These are phyloP conservation scores for Cerastis leucographa DNA, from an alignment of 2,888 invertebrate species.

Conservation along the genomic window DNA sequence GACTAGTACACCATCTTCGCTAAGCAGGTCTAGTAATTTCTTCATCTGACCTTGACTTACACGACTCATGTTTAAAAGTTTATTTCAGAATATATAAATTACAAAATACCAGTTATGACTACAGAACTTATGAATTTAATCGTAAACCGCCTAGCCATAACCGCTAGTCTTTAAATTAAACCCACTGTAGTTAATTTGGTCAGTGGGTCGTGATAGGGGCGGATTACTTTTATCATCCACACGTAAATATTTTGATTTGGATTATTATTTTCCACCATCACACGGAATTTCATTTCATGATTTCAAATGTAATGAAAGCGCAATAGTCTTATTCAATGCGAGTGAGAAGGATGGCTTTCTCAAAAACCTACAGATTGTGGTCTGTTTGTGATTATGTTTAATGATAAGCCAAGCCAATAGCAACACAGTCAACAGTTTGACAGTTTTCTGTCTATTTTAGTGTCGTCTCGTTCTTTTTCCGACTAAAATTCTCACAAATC, in stretches of 20 bases:
- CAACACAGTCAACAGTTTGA: background rate
- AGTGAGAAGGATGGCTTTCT: conserved; percentile 14
- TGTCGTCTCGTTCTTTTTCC: background rate
- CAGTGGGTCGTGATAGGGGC: too few species aligned
- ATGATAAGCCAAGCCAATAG: too few species aligned
- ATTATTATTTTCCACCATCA: background rate
- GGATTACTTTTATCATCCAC: background rate
- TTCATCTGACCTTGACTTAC: conserved; percentile 73
- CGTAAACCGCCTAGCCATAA: background rate
- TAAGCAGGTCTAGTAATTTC: conserved; percentile 72
- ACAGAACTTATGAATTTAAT: conserved; percentile 17
- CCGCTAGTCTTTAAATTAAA: conserved; percentile 2
- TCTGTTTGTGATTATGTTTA: background rate
- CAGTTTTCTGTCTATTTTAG: background rate
- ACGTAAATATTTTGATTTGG: conserved; percentile 30
- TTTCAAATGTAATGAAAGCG: conserved; percentile 11
- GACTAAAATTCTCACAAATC: background rate
- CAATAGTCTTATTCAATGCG: background rate
- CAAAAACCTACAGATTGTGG: background rate
- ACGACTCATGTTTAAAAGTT: conserved; percentile 61
- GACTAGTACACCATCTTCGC: conserved; percentile 72
- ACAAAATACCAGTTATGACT: background rate
- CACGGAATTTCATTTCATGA: background rate
- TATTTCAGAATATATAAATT: background rate
- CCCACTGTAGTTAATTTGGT: background rate